Base-by-base conservation (phyloP, 2,888 invertebrate genomes). In the Drosophila neutralis region DNA sequence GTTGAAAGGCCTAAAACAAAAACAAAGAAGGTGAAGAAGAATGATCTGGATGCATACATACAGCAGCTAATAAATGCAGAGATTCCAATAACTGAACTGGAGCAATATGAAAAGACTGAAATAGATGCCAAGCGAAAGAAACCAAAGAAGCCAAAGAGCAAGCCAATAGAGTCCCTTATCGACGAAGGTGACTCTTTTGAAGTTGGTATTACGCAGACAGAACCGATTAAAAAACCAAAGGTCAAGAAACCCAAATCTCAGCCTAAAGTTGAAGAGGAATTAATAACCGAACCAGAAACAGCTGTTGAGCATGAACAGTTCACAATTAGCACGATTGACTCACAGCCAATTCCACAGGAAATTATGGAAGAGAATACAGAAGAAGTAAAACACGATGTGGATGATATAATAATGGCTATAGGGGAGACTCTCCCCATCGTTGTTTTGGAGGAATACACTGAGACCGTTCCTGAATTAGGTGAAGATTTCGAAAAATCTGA, bases 51-150 rank as follows among this genome's bases (percentile, higher is more conserved):
- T 71, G 92, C 82, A 7, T 93, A 93, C 48, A 92, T 93, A 52
- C 90, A 92, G 53, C 84, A 90, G 29, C 69, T 93, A 1, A 92
- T 93, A 31, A 91, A 93, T 64, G 90, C 91, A 4, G 92, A 93
- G 73, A 93, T 93, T 75, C 88, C 92, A n/a, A 87, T 92, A 72
- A 93, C 93, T 0, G 93, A 93, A 75, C 89, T 93, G 0, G 93
- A 94, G 69, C 92, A 92, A 78, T 92, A 93, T 51, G 93, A 94
- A 80, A 93, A 93, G 83, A 86, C 90, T 21, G 92, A 92, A 27
- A 73, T 93, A 1, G 93, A 93, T 13, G 83, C 76, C 24, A 91
- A 87, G 40, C 87, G 87, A 6, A 92, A 91, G 59, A 92, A 92
- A 64, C 71, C 77, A 13, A 91, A 91, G 56, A 91, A 91, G 40